These are phyloP conservation scores for Rotaria macrura DNA, from an alignment of 2,888 invertebrate species.

Conservation along the genomic window DNA sequence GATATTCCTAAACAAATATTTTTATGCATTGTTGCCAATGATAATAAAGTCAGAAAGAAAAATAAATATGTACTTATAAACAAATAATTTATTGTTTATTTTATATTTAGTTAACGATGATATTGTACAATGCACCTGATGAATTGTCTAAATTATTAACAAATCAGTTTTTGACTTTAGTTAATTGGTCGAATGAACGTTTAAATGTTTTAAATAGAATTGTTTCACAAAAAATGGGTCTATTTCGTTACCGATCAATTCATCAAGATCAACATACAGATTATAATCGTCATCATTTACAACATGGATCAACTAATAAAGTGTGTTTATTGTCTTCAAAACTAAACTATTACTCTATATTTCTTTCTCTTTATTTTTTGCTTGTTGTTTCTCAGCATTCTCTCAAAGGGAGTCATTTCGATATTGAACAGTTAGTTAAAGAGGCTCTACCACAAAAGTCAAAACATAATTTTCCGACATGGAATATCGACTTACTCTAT, in stretches of 20 bases:
- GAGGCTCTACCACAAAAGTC: neutral
- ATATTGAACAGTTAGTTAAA: constrained; percentile 1
- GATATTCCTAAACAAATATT: neutral
- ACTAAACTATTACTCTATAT: neutral
- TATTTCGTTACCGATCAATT: neutral
- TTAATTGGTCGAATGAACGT: neutral
- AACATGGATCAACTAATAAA: neutral
- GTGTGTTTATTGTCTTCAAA: neutral
- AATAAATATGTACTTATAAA: too few relatives aligned
- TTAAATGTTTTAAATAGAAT: neutral
- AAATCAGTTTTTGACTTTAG: neutral
- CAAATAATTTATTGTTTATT: neutral
- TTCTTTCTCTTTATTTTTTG: neutral
- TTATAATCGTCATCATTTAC: neutral
- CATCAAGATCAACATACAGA: neutral
- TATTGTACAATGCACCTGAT: neutral
- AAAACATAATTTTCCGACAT: neutral
- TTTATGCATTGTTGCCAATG: neutral
- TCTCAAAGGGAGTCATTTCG: neutral
- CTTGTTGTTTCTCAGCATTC: neutral
- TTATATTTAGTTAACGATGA: neutral
- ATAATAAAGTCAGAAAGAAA: neutral
- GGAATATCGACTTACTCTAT: constrained; percentile 1
- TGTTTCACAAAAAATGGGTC: constrained; percentile 10
- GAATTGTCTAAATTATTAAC: neutral